Evolutionary conservation across 2,113 vertebrate species (phyloP), one percentile per base, ranked within the genome.

Genomic region (Variabilichromis moorii): DNA sequence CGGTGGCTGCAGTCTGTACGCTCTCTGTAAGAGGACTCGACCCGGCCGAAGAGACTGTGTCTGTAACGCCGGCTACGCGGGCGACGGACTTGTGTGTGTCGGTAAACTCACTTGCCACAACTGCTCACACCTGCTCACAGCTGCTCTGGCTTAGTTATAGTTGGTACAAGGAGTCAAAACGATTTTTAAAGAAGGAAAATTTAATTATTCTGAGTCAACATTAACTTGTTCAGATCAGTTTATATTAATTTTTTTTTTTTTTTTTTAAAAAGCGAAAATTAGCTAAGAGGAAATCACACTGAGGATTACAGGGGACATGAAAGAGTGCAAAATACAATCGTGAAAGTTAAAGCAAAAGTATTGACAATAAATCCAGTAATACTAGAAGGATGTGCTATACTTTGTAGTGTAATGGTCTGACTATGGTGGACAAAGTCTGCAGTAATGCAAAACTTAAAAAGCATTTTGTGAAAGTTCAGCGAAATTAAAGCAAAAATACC

Each of bases 1-100:
- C 0, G 98, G 98, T 2, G 98, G 97, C 16, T 99, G 99, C 12
- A 98, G 98, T n/a, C 6, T 42, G 35, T 82, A 95, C 9, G 98
- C 98, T 0, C 81, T 96, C 66, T 99, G 98, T 86, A 98, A 97
- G 80, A 96, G 95, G 86, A 99, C 98, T 3, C 94, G 89, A 0
- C 98, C 98, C 0, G 99, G 98, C 50, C 96, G 81, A 0, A 95
- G 98, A 76, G 82, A 35, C 1, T 99, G 99, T 0, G 3, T 95
- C 37, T 99, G 99, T 91, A 92, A 55, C 0, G 7, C 80, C 0
- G 98, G 98, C 1, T 97, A 97, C 83, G 66, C 80, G 0, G 99
- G 99, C 0, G 99, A 99, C 0, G 98, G 99, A 13, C 91, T 97
- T 3, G 95, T 98, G 84, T 99, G 98, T 87, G 26, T 97, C 0